Evolutionary conservation across 2,113 vertebrate genomes (phyloP).

Genomic region (Rhinopomastus cyanomelas): DNA sequence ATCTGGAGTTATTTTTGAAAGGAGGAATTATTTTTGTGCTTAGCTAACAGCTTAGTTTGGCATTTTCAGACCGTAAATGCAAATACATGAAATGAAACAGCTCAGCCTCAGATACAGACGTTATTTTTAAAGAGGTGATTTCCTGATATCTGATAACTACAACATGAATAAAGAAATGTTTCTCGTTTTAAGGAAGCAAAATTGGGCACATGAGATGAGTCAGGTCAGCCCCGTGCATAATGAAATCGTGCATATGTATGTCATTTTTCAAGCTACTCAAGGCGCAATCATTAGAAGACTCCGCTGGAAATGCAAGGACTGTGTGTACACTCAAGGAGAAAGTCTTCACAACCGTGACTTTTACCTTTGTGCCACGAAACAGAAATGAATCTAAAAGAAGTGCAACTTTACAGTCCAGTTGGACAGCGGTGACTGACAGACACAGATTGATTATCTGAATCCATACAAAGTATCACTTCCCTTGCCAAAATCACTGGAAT

Average conservation of each 20-base stretch:
- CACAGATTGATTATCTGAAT: too few species aligned
- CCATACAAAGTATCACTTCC: background rate
- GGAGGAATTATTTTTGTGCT: background rate
- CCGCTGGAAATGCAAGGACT: background rate
- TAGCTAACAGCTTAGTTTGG: background rate
- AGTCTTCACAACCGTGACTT: background rate
- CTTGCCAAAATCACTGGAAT: background rate
- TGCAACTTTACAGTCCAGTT: background rate
- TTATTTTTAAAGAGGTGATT: background rate
- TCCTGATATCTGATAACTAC: background rate
- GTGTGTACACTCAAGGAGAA: background rate
- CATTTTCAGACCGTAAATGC: background rate
- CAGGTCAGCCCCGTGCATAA: background rate
- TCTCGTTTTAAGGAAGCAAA: background rate
- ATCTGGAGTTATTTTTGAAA: background rate
- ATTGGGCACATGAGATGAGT: rapidly evolving
- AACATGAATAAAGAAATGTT: background rate
- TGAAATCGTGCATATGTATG: background rate
- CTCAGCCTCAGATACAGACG: background rate
- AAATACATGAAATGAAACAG: background rate
- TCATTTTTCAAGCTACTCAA: background rate
- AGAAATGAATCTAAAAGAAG: background rate
- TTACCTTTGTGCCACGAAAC: background rate
- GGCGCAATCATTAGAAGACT: background rate
- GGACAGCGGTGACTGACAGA: too few species aligned